Evolutionary conservation across 2,113 vertebrate species (phyloP), one percentile per base, ranked within the genome.

Genomic region (Turdus rufiventris): DNA sequence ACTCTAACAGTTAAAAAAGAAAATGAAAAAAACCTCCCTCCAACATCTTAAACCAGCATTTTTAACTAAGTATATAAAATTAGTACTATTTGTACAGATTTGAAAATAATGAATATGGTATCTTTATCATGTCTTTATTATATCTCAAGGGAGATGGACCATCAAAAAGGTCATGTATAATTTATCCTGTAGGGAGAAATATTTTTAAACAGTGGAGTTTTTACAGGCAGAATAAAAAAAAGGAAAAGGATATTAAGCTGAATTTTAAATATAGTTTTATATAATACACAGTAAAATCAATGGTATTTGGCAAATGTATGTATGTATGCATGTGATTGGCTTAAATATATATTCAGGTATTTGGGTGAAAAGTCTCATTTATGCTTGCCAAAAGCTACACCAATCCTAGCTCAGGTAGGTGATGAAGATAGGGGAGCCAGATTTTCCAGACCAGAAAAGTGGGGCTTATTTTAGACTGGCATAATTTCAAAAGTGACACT

Each of bases 361-460:
- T 68, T 95, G 54, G 63, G 77, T 94, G 54, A 91, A 93, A 97
- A 91, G 34, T 47, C 50, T 54, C 18, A 42, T 94, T 89, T 93
- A 23, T 74, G 9, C 62, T 91, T 67, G 94, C 97, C 95, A 96
- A 94, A 97, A 95, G 53, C 83, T 88, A 94, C 71, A 87, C 76
- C 74, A 94, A 33, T 83, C 66, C 48, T 66, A 89, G 36, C 47
- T 68, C 85, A 81, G 56, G 58, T 83, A 96, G 76, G 8, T 13
- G 56, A 58, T 57, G 81, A 76, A 38, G 88, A 53, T 48, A 28
- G 5, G 9, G 38, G 66, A 92, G 74, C 18, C 88, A 95, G 56
- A 62, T 88, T 96, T 97, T 93, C 94, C 90, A 85, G 80, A 70
- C 58, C 38, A 91, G 57, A 94, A 48, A 86, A 79, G 3, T 25